These are phyloP conservation scores for Varanus komodoensis DNA, from an alignment of 2,113 vertebrate species.

Conservation along the genomic window DNA sequence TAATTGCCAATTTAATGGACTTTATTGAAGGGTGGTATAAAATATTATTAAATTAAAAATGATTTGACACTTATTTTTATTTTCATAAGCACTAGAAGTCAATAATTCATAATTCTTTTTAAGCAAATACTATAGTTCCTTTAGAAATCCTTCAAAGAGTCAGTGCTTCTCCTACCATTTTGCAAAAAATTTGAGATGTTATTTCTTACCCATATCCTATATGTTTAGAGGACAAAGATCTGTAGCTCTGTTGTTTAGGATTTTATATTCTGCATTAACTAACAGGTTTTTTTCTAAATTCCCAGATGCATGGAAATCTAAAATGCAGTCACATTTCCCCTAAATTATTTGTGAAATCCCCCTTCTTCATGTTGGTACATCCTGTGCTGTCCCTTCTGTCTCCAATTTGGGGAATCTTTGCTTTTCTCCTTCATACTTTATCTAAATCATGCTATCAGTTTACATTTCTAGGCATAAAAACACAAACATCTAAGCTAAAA, in stretches of 20 bases:
- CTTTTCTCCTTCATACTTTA: constrained; percentile 65
- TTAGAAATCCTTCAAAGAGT: background rate
- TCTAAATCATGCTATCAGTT: constrained; percentile 72
- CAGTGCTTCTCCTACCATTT: background rate
- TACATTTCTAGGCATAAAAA: constrained; percentile 74
- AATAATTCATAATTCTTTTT: background rate
- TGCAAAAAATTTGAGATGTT: background rate
- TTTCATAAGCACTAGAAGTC: background rate
- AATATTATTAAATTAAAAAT: background rate
- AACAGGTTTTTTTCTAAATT: constrained; percentile 17
- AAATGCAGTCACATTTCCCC: constrained; percentile 13
- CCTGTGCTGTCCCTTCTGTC: constrained; percentile 22
- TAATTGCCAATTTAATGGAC: too few relatives aligned
- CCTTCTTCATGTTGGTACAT: constrained; percentile 7
- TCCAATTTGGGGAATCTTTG: constrained; percentile 59
- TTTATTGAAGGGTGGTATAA: too few relatives aligned
- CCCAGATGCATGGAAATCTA: background rate
- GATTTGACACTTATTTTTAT: background rate
- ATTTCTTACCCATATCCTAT: background rate
- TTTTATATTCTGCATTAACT: background rate
- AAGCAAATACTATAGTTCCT: constrained; percentile 18
- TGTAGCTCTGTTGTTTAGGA: background rate
- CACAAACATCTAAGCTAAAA: constrained; percentile 76
- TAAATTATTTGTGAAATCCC: background rate
- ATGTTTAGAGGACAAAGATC: background rate